A percentile compares a stretch with the other conserved stretches of the same genome.
These are phyloP conservation scores for Phrynocephalus forsythii DNA, from an alignment of 2,797 vertebrate species.

Conservation along the genomic window DNA sequence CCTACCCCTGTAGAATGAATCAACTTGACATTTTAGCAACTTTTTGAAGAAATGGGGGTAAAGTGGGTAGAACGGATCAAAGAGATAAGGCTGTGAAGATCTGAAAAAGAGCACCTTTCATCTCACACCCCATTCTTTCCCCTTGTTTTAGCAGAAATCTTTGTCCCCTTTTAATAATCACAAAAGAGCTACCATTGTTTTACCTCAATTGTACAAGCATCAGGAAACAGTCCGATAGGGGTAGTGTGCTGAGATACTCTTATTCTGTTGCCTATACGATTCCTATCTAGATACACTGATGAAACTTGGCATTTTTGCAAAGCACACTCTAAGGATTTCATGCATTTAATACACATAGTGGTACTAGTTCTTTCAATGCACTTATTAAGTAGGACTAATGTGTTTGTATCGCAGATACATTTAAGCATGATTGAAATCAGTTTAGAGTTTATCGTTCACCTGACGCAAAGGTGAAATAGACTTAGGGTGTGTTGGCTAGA, in stretches of 20 bases:
- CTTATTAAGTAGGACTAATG: not conserved
- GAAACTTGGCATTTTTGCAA: not conserved
- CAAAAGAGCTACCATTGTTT: constrained; percentile 45
- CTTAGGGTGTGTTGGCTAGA: too few species aligned
- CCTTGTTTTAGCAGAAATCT: constrained; percentile 49
- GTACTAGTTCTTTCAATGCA: not conserved
- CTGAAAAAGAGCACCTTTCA: constrained; percentile 72
- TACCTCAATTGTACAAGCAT: constrained; percentile 32
- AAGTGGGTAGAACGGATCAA: constrained; percentile 73
- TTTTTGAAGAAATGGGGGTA: constrained; percentile 72
- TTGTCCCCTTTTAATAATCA: constrained; percentile 51
- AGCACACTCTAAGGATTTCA: not conserved
- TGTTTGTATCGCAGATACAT: not conserved
- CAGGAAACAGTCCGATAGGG: constrained; percentile 32
- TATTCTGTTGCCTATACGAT: not conserved
- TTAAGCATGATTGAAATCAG: too few species aligned
- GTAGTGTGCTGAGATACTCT: not conserved
- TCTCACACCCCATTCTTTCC: constrained; percentile 49
- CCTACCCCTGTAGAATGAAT: constrained; percentile 66
- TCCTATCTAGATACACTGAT: not conserved
- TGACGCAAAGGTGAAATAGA: too few species aligned
- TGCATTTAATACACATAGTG: not conserved
- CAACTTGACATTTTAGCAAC: constrained; percentile 70
- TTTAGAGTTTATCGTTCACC: too few species aligned
- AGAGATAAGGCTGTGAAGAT: constrained; percentile 70